phyloP scores from a whole-genome alignment of 2,113 vertebrate species.

The Columbina picui region DNA sequence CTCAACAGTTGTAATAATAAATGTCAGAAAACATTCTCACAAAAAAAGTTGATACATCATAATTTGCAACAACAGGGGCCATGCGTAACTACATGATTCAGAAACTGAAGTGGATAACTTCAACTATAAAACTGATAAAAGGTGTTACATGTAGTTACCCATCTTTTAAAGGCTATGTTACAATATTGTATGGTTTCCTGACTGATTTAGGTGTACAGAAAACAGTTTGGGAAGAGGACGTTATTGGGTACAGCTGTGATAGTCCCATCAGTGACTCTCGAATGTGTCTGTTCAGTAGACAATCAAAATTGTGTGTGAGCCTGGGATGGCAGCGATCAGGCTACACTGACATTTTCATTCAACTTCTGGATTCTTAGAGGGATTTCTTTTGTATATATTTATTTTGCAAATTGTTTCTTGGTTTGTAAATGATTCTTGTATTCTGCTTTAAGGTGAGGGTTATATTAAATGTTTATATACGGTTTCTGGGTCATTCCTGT shows the following conservation, averaged over 20 bases:
- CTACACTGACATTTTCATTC: background rate
- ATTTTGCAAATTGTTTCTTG: background rate
- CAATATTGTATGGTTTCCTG: background rate
- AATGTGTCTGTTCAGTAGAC: background rate
- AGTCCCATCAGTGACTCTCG: background rate
- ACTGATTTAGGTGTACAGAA: background rate
- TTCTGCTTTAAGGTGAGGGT: background rate
- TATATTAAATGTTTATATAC: background rate
- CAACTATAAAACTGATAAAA: background rate
- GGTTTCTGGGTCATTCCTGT: background rate
- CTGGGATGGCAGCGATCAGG: background rate
- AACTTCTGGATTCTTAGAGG: background rate
- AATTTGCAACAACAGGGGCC: background rate
- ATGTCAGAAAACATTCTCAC: background rate
- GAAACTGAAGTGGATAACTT: background rate
- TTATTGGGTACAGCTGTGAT: background rate
- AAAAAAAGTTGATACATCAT: background rate
- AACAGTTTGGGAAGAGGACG: accelerated
- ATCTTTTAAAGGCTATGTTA: background rate
- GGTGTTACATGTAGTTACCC: background rate
- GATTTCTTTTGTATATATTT: background rate
- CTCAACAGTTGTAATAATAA: background rate
- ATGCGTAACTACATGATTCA: background rate
- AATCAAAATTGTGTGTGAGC: background rate
- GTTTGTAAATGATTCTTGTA: background rate